These are phyloP conservation scores for Bufo gargarizans DNA, from an alignment of 2,113 vertebrate genomes.

Conservation along the genomic window DNA sequence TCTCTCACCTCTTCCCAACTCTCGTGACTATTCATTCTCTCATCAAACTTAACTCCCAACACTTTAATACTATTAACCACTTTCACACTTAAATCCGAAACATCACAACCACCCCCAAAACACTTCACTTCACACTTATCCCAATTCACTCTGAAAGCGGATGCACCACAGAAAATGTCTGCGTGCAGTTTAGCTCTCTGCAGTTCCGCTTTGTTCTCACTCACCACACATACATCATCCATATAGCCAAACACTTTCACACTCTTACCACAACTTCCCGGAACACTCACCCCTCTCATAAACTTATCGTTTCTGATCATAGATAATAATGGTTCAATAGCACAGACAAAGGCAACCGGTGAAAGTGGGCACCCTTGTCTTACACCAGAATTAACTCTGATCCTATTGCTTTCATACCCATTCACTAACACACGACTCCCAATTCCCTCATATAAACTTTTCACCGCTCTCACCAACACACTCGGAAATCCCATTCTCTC, in stretches of 20 bases:
- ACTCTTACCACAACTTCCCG: not conserved
- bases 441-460: not conserved
- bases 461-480: not conserved
- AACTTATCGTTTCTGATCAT: not conserved
- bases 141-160: no score
- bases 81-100: not conserved
- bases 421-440: not conserved
- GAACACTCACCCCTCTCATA: not conserved
- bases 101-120: no score
- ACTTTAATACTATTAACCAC: no score
- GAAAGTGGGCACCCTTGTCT: conserved; percentile 10
- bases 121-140: no score
- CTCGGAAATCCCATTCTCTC: not conserved
- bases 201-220: not conserved
- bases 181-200: no score
- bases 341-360: not conserved
- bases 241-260: not conserved
- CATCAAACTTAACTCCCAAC: no score
- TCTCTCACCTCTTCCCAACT: not conserved
- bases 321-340: not conserved
- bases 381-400: not conserved
- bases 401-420: not conserved
- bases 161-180: no score
- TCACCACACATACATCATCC: not conserved
- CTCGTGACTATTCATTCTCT: no score